Evolutionary conservation across 1,140 invertebrate species (phyloP).

Genomic region (Bombyx mandarina): DNA sequence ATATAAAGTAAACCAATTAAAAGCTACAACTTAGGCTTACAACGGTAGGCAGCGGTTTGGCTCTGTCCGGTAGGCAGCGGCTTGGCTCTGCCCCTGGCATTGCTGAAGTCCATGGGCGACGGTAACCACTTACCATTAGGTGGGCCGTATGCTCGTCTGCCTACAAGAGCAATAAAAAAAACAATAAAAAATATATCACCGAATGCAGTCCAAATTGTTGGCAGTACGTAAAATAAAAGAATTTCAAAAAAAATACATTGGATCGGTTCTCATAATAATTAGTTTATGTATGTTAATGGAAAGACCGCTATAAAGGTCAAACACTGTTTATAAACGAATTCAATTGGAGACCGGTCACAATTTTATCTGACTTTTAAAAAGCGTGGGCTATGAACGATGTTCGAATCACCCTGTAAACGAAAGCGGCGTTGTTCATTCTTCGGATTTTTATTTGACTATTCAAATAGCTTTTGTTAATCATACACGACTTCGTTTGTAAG

Average conservation of each 20-base stretch:
- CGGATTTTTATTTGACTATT: conserved; percentile 16
- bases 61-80: no score
- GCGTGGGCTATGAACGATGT: conserved; percentile 13
- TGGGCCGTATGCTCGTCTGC: no score
- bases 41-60: no score
- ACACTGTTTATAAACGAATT: conserved; percentile 19
- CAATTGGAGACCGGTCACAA: conserved; percentile 13
- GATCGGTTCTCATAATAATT: conserved; percentile 15
- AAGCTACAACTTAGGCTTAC: no score
- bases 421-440: conserved; percentile 15
- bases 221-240: conserved; percentile 17
- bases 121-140: no score
- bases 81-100: no score
- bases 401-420: conserved; percentile 16
- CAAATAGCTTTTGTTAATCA: conserved; percentile 18
- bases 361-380: conserved; percentile 20
- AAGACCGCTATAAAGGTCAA: conserved; percentile 18
- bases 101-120: no score
- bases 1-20: no score
- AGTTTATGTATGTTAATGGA: conserved; percentile 25
- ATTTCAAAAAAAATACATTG: conserved; percentile 19
- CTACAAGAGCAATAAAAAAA: no score
- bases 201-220: no score
- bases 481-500: conserved; percentile 13
- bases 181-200: no score